Evolutionary conservation across 2,113 vertebrate species (phyloP).

Genomic region (Butorides virescens): DNA sequence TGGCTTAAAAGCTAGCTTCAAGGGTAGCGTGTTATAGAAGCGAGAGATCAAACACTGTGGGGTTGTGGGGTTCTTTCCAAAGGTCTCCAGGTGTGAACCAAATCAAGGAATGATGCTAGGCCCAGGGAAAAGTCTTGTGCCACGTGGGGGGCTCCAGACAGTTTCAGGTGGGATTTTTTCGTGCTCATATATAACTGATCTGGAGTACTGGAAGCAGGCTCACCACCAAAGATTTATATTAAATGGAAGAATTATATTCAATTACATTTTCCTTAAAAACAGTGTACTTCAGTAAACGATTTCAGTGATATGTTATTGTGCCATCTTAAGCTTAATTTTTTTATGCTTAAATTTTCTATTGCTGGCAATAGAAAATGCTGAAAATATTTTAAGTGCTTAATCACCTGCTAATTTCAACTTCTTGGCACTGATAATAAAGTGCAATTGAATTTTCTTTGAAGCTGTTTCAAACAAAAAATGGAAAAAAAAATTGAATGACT

Average conservation of each 20-base stretch:
- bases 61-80: neutral
- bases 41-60: neutral
- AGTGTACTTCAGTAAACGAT: neutral
- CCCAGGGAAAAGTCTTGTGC: neutral
- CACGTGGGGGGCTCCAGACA: neutral
- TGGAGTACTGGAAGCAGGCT: neutral
- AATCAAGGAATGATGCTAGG: neutral
- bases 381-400: slow-evolving; percentile 38
- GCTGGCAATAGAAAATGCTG: neutral
- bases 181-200: neutral
- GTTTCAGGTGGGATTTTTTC: neutral
- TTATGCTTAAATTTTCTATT: neutral
- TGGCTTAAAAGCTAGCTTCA: neutral
- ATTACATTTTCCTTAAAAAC: neutral
- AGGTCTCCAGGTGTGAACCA: neutral
- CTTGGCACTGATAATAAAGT: slow-evolving; percentile 31
- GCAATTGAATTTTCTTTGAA: slow-evolving; percentile 40
- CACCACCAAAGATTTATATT: neutral
- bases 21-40: neutral
- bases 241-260: neutral
- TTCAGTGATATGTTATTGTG: neutral
- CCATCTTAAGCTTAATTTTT: neutral
- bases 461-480: neutral
- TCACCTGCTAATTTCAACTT: slow-evolving; percentile 32
- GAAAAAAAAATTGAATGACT: neutral